Percentiles rank a stretch among this genome's conserved stretches.
Conservation (phyloP, 2,113 vertebrate genomes). For the Colistium nudipinnis region DNA sequence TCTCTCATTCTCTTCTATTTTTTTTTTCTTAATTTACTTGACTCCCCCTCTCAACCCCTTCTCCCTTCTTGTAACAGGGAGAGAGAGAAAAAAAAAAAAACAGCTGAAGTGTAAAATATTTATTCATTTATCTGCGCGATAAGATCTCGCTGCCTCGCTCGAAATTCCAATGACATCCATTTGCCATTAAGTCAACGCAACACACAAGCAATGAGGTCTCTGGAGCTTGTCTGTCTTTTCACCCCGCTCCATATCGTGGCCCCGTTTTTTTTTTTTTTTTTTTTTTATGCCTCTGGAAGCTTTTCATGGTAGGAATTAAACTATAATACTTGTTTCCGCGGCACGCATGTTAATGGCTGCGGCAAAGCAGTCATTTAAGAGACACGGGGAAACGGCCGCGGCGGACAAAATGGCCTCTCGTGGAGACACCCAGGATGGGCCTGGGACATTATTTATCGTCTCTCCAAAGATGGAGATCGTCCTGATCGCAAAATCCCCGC, state of each 20-base stretch:
- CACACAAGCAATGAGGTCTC: constrained; percentile 71
- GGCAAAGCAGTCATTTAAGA: constrained; percentile 78
- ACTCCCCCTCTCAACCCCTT: constrained; percentile 68
- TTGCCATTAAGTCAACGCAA: constrained; percentile 79
- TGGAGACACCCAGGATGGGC: constrained; percentile 65
- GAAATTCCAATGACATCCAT: constrained; percentile 81
- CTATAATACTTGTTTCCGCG: constrained; percentile 81
- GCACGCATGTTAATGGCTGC: constrained; percentile 73
- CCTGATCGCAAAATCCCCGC: constrained; percentile 67
- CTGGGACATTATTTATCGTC: constrained; percentile 62
- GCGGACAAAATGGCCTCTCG: constrained; percentile 76
- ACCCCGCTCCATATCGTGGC: constrained; percentile 44
- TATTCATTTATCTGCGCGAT: constrained; percentile 83
- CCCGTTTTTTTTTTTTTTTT: no score
- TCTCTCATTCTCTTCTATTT: constrained; percentile 65
- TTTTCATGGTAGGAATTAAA: constrained; percentile 83
- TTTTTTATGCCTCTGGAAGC: constrained; percentile 78
- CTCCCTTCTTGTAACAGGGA: constrained; percentile 61
- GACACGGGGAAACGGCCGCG: constrained; percentile 69
- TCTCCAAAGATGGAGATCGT: constrained; percentile 68
- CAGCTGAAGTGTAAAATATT: constrained; percentile 83
- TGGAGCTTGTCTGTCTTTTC: constrained; percentile 71
- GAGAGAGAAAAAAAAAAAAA: constrained; percentile 56
- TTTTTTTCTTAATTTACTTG: constrained; percentile 79
- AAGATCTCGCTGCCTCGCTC: constrained; percentile 81